Base-by-base conservation (phyloP, 2,888 invertebrate genomes). In the Apamea sordens region DNA sequence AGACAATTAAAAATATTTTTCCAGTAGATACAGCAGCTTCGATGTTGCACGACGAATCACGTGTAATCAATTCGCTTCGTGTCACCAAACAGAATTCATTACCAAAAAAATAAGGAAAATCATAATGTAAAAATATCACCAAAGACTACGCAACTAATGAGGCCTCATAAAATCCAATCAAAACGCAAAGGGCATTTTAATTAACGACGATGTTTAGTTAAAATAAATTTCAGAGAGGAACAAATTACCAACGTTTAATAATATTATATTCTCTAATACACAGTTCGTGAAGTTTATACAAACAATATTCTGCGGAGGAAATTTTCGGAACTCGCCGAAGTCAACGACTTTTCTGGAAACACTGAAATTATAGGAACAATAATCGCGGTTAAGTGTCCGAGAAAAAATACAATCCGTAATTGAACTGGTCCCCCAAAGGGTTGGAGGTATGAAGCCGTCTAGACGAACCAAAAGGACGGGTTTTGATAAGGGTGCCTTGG, bases 361-460 rank as follows among this genome's bases (percentile, higher is more conserved):
- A 75, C 59, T 41, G 44, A 80, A 83, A 80, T 78, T 79, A 63
- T 74, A 50, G 65, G 56, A 79, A 79, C 71, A 82, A 82, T 80
- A 84, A 84, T 80, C 69, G 80, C 72, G 76, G 73, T 82, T 79
- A 76, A 78, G 76, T 74, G 83, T 82, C 79, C 83, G 82, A 83
- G 85, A 88, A 91, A 87, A 88, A 92, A 92, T 90, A 93, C 92
- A 92, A 94, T 90, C 93, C 92, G 91, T 94, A 94, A 95, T 94
- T 93, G 94, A 92, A 93, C 92, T 93, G 94, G 93, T 93, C 93
- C 94, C 94, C 92, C 89, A 93, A 94, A 95, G 94, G 95, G 95
- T 95, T 95, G 93, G 91, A 96, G 95, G 96, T 96, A 96, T 94
- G 95, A 95, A 94, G 90, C 92, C 94, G 96, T 96, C 96, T 96